Base-by-base conservation (phyloP, 2,888 invertebrate genomes). In the Coenonympha glycerion region DNA sequence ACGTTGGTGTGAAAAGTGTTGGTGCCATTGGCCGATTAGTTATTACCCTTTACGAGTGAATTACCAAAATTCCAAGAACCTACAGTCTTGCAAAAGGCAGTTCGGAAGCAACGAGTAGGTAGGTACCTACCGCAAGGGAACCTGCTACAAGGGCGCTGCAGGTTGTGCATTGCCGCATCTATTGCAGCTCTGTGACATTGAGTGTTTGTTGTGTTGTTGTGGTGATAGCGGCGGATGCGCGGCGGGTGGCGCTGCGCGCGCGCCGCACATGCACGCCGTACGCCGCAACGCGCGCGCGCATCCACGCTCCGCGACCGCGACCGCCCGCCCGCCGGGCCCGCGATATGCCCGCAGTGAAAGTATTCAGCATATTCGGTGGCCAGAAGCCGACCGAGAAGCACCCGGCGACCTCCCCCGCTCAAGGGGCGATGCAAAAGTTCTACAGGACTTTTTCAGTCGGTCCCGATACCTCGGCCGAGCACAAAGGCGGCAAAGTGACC, bases 271-370 rank as follows among this genome's bases (percentile, higher is more conserved):
- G 85, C 78, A 71, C 79, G 79, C 73, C 79, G 84, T 73, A 68
- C 73, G 76, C 71, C 80, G 83, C 64, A 65, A 73, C 65, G 83
- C 80, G 86, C 85, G 86, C 85, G 84, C 85, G 84, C 84, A 67
- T 80, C 74, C 62, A 75, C 73, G 71, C 73, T 68, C 68, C 78
- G 79, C 77, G 76, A 75, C 64, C 78, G 77, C 79, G 78, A 78
- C 67, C 71, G 76, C 77, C 73, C 72, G 70, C 73, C 73, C 61
- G 73, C 71, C 79, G 83, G 80, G 78, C 71, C 72, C 83, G 83
- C 83, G 85, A 72, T 65, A 87, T 86, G 86, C 87, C 87, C 86
- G 85, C 83, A 83, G 87, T 86, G 85, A 87, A 87, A 85, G 87
- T 86, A 71, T 85, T 86, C 71, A 83, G 79, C 71, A 83, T 87